Percentiles rank a stretch among this genome's conserved stretches.
These are phyloP conservation scores for Tricholaema leucomelas DNA, from an alignment of 2,113 vertebrate genomes.

Conservation along the genomic window DNA sequence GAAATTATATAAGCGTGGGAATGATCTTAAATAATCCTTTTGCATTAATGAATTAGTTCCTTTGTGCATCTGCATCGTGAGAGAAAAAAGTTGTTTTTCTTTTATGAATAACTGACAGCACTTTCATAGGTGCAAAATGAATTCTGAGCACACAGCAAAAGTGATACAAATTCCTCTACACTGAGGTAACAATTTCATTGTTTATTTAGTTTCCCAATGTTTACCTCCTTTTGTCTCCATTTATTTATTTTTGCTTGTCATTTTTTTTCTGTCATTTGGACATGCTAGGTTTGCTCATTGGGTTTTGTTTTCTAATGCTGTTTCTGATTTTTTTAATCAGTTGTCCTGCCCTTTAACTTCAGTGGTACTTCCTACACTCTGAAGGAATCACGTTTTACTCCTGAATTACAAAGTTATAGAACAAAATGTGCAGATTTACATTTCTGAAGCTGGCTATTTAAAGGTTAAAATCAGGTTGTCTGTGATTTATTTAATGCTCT, in stretches of 20 bases:
- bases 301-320: background rate
- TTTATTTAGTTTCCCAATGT: background rate
- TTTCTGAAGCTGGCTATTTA: background rate
- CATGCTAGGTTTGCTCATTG: background rate
- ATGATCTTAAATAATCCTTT: background rate
- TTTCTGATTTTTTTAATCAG: background rate
- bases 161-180: background rate
- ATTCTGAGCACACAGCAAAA: background rate
- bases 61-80: background rate
- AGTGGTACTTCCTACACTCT: background rate
- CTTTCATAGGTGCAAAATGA: background rate
- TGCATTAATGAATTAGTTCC: background rate
- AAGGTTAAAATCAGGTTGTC: background rate
- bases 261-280: background rate
- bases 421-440: background rate
- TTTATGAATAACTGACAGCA: background rate
- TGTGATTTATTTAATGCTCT: background rate
- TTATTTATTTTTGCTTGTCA: background rate
- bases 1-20: background rate
- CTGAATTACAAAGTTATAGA: background rate
- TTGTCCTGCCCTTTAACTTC: background rate
- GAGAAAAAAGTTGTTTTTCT: background rate
- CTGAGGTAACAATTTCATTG: background rate
- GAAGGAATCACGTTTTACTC: background rate
- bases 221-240: background rate